Evolutionary conservation across 2,888 invertebrate genomes (phyloP).

Genomic region (Onthophagus sagittarius): DNA sequence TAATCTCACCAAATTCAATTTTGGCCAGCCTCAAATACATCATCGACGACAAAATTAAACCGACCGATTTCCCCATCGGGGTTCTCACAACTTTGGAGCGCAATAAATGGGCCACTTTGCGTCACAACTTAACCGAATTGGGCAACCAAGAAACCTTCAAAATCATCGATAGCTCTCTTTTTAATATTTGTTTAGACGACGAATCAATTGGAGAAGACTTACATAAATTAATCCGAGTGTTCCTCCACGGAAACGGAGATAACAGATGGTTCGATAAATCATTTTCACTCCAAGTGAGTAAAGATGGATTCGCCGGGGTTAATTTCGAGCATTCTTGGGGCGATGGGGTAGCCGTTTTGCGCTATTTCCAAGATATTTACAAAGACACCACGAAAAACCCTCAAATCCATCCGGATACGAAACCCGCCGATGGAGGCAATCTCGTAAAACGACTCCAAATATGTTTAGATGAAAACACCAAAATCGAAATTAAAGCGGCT

Average conservation of each 20-base stretch:
- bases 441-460: conserved; percentile 56
- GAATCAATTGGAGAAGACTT: conserved; percentile 55
- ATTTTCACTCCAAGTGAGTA: conserved; percentile 79
- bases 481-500: conserved; percentile 62
- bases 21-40: conserved; percentile 73
- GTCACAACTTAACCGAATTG: conserved; percentile 58
- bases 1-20: conserved; percentile 66
- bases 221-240: conserved; percentile 57
- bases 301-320: conserved; percentile 80
- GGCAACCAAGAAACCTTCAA: conserved; percentile 65
- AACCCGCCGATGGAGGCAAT: conserved; percentile 48
- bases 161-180: conserved; percentile 81
- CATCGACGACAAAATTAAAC: conserved; percentile 56
- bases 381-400: conserved; percentile 61
- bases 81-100: conserved; percentile 80
- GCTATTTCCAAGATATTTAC: conserved; percentile 83
- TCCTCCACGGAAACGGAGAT: conserved; percentile 74
- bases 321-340: conserved; percentile 99
- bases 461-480: conserved; percentile 64
- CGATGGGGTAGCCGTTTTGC: conserved; percentile 93
- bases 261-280: conserved; percentile 99
- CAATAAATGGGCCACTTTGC: conserved; percentile 78
- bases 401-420: conserved; percentile 56
- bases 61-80: conserved; percentile 69
- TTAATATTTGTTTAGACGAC: conserved; percentile 81